Base-by-base conservation (phyloP, 2,797 vertebrate genomes). In the Microctenopoma stevenorrisi region DNA sequence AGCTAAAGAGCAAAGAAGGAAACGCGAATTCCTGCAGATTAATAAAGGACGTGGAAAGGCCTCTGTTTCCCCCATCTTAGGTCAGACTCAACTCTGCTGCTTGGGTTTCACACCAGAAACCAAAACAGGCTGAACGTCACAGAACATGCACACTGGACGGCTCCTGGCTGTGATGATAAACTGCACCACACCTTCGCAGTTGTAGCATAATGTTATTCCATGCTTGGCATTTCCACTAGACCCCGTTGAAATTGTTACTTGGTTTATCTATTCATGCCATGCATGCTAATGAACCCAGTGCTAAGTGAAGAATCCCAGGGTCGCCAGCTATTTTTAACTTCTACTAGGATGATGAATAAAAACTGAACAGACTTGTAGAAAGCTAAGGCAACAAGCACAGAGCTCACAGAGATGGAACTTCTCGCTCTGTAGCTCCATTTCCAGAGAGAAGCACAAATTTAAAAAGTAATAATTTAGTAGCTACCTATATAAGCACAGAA, bases 221-320 rank as follows among this genome's bases (percentile, higher is more conserved):
- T 61, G 70, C 61, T 66, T 57, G 49, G 54, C 60, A 74, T 71
- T 72, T 76, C 72, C 74, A 76, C 59, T 47, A 59, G 61, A 68
- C 18, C 63, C 56, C 73, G 59, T 55, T 78, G 68, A 80, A 64
- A 72, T 63, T 59, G 63, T 68, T 58, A 51, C 71, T 82, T 49
- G n/a, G 57, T 72, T 79, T 65, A 63, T 82, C 61, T 46, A 71
- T 64, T 33, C 55, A 49, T 54, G 75, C 60, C 0, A 1, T 28
- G 74, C 79, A 70, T 72, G 58, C 60, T 70, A 62, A 76, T 74
- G 47, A 72, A 59, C 61, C 35, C 22, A 7, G 22, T 28, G 52
- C 63, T 48, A 66, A 74, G 58, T 5, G 44, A 38, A 40, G 38
- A 48, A 58, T 61, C 55, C 55, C 65, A 40, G n/a, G 37, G 64